These are phyloP conservation scores for Scortum barcoo DNA, from an alignment of 2,113 vertebrate genomes.

Conservation along the genomic window DNA sequence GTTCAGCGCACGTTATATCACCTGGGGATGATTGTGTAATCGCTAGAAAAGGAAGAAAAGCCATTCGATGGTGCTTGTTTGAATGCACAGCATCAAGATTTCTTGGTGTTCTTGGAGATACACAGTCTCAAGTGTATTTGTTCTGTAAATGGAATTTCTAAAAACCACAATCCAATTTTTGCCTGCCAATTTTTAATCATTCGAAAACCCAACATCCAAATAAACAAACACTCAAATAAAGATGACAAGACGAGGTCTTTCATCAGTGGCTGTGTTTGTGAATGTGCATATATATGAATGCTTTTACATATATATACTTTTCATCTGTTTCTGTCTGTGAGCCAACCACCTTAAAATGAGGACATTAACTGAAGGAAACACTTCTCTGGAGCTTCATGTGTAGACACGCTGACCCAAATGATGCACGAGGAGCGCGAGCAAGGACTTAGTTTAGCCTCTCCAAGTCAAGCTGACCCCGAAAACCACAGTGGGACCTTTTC, in stretches of 20 bases:
- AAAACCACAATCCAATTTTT: not conserved
- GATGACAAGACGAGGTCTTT: no score
- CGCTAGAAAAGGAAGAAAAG: not conserved
- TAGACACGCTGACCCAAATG: conserved; percentile 31
- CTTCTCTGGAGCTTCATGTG: conserved; percentile 26
- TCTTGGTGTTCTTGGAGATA: not conserved
- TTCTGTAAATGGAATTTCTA: no score
- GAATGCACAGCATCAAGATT: not conserved
- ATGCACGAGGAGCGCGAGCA: conserved; percentile 10
- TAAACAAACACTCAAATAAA: not conserved
- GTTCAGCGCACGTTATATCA: not conserved
- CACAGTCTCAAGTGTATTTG: not conserved
- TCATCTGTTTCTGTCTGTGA: not conserved
- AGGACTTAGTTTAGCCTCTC: conserved; percentile 52
- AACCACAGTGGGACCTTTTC: conserved; percentile 67
- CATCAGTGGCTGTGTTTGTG: not conserved
- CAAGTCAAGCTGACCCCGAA: conserved; percentile 60
- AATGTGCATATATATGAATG: conserved; percentile 13
- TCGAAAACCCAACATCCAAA: not conserved
- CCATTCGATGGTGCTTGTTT: not conserved
- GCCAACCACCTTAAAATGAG: not conserved
- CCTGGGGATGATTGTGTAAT: not conserved
- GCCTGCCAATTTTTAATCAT: not conserved
- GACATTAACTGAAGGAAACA: conserved; percentile 36
- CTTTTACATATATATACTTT: not conserved